Conservation (phyloP, 2,113 vertebrate species). For the Indicator indicator region DNA sequence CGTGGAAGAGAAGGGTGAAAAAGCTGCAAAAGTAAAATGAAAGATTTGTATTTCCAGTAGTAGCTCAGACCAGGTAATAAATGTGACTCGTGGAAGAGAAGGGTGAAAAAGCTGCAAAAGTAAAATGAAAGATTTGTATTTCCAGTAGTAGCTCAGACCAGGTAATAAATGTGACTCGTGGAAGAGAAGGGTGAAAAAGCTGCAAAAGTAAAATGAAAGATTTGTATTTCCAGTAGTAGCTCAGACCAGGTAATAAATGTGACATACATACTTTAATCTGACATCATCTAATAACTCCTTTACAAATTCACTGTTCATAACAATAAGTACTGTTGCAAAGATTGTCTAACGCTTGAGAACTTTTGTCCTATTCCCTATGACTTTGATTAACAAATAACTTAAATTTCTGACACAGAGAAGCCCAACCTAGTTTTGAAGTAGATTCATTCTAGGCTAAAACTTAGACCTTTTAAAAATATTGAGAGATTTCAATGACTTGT, state of each 20-base stretch:
- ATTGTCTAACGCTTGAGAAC: neutral
- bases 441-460: neutral
- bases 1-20: neutral
- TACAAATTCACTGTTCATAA: neutral
- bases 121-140: no score
- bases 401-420: neutral
- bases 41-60: neutral
- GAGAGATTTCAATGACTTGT: neutral
- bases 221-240: no score
- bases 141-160: no score
- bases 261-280: neutral
- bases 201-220: no score
- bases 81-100: no score
- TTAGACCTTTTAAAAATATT: neutral
- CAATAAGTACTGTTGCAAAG: neutral
- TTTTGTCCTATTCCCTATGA: neutral
- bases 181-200: no score
- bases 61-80: neutral
- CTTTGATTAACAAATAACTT: neutral
- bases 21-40: neutral
- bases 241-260: no score
- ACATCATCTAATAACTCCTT: neutral
- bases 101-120: neutral
- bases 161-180: no score
- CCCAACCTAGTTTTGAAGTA: neutral